Base-by-base conservation (phyloP, 1,140 invertebrate genomes). In the Drosophila mauritiana region DNA sequence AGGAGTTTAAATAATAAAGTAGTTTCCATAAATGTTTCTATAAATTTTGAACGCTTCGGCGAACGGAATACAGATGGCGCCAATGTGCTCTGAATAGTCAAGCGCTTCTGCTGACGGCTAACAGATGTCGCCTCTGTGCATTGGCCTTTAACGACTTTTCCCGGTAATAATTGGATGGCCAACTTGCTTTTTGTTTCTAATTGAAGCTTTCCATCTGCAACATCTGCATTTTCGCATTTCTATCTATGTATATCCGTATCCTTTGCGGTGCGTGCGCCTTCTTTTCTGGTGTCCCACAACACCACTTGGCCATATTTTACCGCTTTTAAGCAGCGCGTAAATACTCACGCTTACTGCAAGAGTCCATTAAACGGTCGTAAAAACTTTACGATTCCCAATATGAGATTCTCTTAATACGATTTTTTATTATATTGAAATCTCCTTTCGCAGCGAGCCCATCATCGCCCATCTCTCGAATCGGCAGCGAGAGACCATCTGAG, bases 391-490 rank as follows among this genome's bases (percentile, higher is more conserved):
- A 91, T 88, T 90, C 81, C 64, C 79, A 83, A 90, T 86, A 86
- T 90, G 90, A 91, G 84, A 90, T 85, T 91, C 89, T 91, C 80
- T 91, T 86, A 90, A 90, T 90, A 91, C 80, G 76, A 78, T 80
- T 86, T 86, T 91, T 91, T 91, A 91, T 90, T 78, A 86, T 91
- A 90, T 90, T 91, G 90, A 85, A 91, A 91, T 91, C 74, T 91
- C 73, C 84, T 88, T 83, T 78, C 68, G 64, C 80, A 72, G 76
- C 65, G 58, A 76, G 84, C 77, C 85, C 69, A 78, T 84, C 85
- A 84, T 65, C 80, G 62, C 61, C 39, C 61, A 58, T 45, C 61
- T 70, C 65, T 58, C 64, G 70, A 52, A 49, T 51, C 27, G n/a
- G 13, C 11, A 52, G 57, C 39, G 58, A 58, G 46, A 45, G 31